These are phyloP conservation scores for Vannuccia rotundouncinata DNA, from an alignment of 2,888 invertebrate species.

Conservation along the genomic window DNA sequence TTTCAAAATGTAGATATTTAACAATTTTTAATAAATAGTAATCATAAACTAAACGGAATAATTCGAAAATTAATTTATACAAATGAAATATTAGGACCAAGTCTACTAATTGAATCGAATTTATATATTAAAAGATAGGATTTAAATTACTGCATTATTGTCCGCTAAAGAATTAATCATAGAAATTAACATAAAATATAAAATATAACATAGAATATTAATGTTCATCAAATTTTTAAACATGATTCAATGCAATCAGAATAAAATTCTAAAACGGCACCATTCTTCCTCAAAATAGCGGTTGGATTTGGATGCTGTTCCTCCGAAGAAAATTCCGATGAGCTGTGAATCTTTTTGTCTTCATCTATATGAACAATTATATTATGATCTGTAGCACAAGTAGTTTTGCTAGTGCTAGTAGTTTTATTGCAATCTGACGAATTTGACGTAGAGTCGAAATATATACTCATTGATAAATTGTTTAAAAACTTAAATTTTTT, in stretches of 20 bases:
- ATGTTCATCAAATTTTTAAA: no score
- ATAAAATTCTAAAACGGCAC: not conserved
- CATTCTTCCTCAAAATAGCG: conserved; percentile 14
- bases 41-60: no score
- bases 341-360: not conserved
- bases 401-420: no score
- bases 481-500: not conserved
- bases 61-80: no score
- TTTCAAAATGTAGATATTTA: no score
- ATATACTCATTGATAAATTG: not conserved
- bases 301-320: not conserved
- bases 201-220: not conserved
- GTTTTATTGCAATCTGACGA: no score
- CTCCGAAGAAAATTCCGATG: not conserved
- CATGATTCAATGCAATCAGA: conserved; percentile 5
- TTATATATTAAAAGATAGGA: no score
- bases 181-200: conserved; percentile 10
- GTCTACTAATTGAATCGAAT: no score
- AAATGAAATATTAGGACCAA: no score
- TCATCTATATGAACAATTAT: not conserved
- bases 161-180: not conserved
- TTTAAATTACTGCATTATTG: conserved; percentile 20
- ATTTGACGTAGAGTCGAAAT: no score
- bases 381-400: no score
- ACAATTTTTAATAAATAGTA: no score